Evolutionary conservation across 2,113 vertebrate genomes (phyloP), one percentile per base, ranked within the genome.

Genomic region (Miniopterus natalensis): DNA sequence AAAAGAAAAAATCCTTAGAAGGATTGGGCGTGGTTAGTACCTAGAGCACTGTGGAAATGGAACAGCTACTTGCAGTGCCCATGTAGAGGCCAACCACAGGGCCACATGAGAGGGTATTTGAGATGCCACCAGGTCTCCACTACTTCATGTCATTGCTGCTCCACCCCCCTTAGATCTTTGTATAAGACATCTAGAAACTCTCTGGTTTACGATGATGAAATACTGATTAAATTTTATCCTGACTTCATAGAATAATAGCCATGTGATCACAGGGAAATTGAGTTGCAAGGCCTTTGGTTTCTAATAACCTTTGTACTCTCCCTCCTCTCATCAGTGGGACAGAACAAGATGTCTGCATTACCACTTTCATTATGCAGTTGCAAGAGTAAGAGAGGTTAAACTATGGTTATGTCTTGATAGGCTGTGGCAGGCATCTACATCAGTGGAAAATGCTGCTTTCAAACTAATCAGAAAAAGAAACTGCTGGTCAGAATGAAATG

Each of bases 401-500:
- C 55, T 49, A 20, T 1, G 2, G 31, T 53, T 89, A n/a, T 27
- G 45, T 55, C 66, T 90, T 80, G n/a, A 55, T 29, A 95, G 75
- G 47, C 17, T 10, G 8, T 8, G 12, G 59, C 57, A 86, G 57
- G 40, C 15, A 65, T 63, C 18, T 40, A 8, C 15, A 71, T 71
- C 23, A 42, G 59, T 70, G 42, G 53, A 59, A 85, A 65, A 75
- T 49, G 47, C 31, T 91, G 4, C 86, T 57, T 90, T 66, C 74
- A 4, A 61, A 27, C 42, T 95, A 0, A 20, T 70, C 68, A 88
- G 36, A 92, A 84, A 95, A 92, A 53, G 75, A 87, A 36, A 85
- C 73, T 61, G 9, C 53, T 63, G 9, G 21, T 79, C 84, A 17
- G 66, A 31, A 18, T 79, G 94, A 94, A 83, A 86, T 92, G 83